Conservation (phyloP, 2,797 vertebrate genomes). For the Pipistrellus kuhlii region DNA sequence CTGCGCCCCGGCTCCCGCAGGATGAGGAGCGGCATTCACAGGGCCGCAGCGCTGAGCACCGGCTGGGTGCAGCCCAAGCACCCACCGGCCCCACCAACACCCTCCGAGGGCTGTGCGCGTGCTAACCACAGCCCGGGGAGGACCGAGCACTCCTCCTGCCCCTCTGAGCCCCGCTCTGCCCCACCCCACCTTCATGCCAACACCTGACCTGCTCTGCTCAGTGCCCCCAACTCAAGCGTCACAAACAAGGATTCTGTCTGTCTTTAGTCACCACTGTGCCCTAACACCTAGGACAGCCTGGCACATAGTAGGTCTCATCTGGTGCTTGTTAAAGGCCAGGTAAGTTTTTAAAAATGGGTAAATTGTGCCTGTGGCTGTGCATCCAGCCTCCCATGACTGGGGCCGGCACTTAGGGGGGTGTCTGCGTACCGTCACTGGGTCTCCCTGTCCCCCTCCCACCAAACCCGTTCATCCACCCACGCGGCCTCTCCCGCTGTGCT, state of each 20-base stretch:
- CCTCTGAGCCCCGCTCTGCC: neutral
- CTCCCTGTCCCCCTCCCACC: fast-evolving
- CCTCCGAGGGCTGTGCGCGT: neutral
- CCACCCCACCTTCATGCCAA: neutral
- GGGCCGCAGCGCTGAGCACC: neutral
- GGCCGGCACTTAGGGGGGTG: too few species aligned
- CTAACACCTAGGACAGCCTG: neutral
- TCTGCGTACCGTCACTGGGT: neutral
- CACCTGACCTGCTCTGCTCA: neutral
- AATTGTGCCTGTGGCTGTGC: neutral
- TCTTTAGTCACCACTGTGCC: neutral
- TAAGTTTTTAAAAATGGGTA: neutral
- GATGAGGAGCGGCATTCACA: too few species aligned
- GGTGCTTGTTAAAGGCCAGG: neutral
- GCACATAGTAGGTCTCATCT: neutral
- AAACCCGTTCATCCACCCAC: neutral
- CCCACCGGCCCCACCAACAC: neutral
- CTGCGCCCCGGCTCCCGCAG: fast-evolving
- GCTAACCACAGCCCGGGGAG: fast-evolving
- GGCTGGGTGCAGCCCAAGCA: neutral
- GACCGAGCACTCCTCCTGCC: fast-evolving
- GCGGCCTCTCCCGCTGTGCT: neutral
- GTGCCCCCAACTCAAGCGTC: neutral
- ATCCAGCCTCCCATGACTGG: neutral
- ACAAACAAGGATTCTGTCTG: neutral